Conservation (phyloP, 2,888 invertebrate genomes). For the Papilio elwesi region DNA sequence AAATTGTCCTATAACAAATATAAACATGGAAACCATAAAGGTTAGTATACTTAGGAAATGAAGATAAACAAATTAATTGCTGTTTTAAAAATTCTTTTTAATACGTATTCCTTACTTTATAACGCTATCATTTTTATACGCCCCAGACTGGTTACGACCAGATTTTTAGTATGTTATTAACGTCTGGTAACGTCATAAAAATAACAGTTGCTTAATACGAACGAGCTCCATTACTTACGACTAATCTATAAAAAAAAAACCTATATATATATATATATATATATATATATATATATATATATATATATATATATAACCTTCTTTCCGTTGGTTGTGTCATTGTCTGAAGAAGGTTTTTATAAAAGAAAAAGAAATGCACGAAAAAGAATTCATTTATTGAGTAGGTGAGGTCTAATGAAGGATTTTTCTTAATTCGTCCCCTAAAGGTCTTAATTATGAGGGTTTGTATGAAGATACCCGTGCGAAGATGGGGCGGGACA, state of each 20-base stretch:
- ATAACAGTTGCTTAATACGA: constrained; percentile 3
- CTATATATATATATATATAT: no score
- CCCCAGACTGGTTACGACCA: constrained; percentile 31
- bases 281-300: no score
- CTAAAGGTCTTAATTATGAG: no score
- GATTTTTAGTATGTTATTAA: constrained; percentile 26
- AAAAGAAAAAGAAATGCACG: no score
- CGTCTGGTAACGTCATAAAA: constrained; percentile 11
- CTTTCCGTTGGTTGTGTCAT: no score
- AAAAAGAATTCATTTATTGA: no score
- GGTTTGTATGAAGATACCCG: no score
- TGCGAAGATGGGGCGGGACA: no score
- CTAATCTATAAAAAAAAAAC: constrained; percentile 4
- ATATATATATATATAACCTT: no score
- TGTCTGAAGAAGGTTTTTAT: no score
- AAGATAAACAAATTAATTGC: constrained; percentile 30
- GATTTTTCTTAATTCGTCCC: no score
- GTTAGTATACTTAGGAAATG: constrained; percentile 16
- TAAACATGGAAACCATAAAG: background rate
- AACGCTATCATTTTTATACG: constrained; percentile 33
- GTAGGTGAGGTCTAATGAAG: no score
- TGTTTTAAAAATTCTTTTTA: constrained; percentile 25
- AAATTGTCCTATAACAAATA: background rate
- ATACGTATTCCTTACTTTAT: constrained; percentile 16
- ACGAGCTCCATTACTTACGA: background rate